Base-by-base conservation (phyloP, 2,113 vertebrate species). In the Xiphias gladius region DNA sequence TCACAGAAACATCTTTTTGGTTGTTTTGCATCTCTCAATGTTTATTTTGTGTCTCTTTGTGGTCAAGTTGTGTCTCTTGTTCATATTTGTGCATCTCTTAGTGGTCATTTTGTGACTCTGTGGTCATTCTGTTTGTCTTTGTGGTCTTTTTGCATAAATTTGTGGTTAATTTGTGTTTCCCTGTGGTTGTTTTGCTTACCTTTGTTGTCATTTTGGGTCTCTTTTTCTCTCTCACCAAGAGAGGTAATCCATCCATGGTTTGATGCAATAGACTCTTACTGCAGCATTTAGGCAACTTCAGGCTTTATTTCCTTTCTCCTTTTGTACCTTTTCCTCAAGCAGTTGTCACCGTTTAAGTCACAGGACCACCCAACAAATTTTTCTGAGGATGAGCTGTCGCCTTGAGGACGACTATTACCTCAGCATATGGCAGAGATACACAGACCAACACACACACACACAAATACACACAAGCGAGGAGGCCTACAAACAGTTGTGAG, bases 341-440 rank as follows among this genome's bases (percentile, higher is more conserved):
- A 2, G 3, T 46, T 70, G 62, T 76, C 70, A 2, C 24, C 35
- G 48, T 52, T 67, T 14, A 41, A 65, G 54, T 52, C 46, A 46
- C 43, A 4, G 76, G 88, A 90, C 92, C 92, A 89, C 90, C 84
- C 88, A 83, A 37, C 6, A 26, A 37, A 83, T 28, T 85, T 76
- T 64, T 71, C 59, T 11, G 41, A 57, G 58, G 86, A 90, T 90
- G 84, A 87, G 61, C 59, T 73, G 61, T 82, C 43, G 64, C 35
- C 55, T 8, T 7, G 67, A 80, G 64, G 70, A 71, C 35, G 22
- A 63, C 71, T 78, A 80, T 86, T 82, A 87, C 85, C 62, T 91
- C 86, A 92, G 66, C 68, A 67, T 77, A 77, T 85, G 84, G 76
- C 79, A 88, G 59, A 61, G 28, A 57, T 74, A 77, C 86, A 89